Percentiles rank a stretch among this genome's conserved stretches.
phyloP scores from a whole-genome alignment of 1,140 invertebrate species.

The Cyrtorhinus lividipennis region DNA sequence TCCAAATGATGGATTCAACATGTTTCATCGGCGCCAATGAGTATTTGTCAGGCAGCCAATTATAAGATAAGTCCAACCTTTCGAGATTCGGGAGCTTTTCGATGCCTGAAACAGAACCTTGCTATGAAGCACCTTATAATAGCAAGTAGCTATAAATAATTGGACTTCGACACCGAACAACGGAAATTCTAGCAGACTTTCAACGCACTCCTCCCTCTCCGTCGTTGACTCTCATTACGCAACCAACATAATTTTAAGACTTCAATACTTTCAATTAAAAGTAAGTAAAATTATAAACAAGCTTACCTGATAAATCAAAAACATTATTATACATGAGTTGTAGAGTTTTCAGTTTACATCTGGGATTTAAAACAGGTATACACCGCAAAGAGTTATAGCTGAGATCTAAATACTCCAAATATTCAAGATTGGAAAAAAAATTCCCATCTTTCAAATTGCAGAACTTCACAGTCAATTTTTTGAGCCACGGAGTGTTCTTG shows the following conservation, averaged over 20 bases:
- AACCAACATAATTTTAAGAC: too few species aligned
- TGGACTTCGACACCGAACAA: too few species aligned
- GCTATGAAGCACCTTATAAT: too few species aligned
- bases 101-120: background rate
- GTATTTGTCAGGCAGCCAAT: slow-evolving; percentile 35
- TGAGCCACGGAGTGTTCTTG: slow-evolving; percentile 33
- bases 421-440: background rate
- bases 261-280: too few species aligned
- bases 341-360: background rate
- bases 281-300: too few species aligned
- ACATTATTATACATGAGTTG: background rate
- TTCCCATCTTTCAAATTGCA: background rate
- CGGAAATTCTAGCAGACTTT: too few species aligned
- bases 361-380: background rate
- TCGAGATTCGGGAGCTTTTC: slow-evolving; percentile 30
- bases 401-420: background rate
- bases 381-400: background rate
- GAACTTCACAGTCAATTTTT: background rate
- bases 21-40: slow-evolving; percentile 38
- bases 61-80: slow-evolving; percentile 44
- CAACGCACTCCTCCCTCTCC: too few species aligned
- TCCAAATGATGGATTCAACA: slow-evolving; percentile 35
- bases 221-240: too few species aligned
- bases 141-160: too few species aligned
- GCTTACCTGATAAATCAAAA: background rate